phyloP scores from a whole-genome alignment of 2,113 vertebrate genomes.

The Rhea pennata region DNA sequence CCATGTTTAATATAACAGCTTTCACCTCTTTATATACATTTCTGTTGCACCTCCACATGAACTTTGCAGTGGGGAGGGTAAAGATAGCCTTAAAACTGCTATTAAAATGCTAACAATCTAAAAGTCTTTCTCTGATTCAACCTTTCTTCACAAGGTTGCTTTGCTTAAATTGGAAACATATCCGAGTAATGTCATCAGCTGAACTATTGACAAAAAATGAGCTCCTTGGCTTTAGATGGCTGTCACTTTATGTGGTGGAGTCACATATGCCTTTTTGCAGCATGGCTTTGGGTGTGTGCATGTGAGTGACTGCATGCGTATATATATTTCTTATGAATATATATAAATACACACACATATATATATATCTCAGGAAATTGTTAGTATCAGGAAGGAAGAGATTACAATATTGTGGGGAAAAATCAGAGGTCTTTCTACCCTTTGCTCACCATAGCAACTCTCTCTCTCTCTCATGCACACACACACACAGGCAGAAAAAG shows the following conservation, averaged over 20 bases:
- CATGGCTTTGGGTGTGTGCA: background rate
- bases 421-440: background rate
- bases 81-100: background rate
- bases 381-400: background rate
- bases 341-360: background rate
- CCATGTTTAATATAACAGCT: background rate
- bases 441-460: constrained; percentile 62
- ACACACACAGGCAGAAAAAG: background rate
- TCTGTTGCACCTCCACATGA: background rate
- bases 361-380: constrained; percentile 7
- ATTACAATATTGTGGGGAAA: constrained; percentile 19
- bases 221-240: background rate
- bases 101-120: constrained; percentile 36
- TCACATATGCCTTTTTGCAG: background rate
- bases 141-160: constrained; percentile 33
- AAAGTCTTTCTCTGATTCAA: background rate
- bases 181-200: constrained; percentile 15
- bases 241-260: background rate
- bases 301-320: background rate
- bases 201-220: constrained; percentile 38
- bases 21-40: background rate
- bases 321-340: background rate
- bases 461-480: background rate
- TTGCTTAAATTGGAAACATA: constrained; percentile 38
- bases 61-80: background rate